Conservation (phyloP, 2,113 vertebrate genomes). For the Hylia prasina region DNA sequence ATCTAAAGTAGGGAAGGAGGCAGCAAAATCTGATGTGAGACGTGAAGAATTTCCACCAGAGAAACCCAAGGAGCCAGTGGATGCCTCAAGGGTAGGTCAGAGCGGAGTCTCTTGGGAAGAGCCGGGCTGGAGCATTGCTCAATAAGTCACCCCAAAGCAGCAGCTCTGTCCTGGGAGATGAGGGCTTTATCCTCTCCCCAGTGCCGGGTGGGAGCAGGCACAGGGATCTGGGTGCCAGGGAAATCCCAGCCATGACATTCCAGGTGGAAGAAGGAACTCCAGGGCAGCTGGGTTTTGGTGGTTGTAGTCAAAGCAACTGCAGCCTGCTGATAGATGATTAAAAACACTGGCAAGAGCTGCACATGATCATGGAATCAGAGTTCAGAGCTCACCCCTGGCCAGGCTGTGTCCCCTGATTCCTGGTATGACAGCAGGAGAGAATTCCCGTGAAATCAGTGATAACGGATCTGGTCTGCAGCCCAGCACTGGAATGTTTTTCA, state of each 20-base stretch:
- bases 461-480: background rate
- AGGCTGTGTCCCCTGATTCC: background rate
- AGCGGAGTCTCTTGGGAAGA: background rate
- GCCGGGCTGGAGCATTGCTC: background rate
- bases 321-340: rapidly evolving
- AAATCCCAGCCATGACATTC: background rate
- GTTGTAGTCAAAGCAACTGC: background rate
- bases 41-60: conserved; percentile 61
- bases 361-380: rapidly evolving
- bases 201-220: rapidly evolving
- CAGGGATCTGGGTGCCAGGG: background rate
- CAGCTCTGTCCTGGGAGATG: background rate
- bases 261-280: background rate
- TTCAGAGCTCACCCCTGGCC: background rate
- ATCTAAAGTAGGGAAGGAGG: conserved; percentile 67
- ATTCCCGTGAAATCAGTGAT: background rate
- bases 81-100: conserved; percentile 79
- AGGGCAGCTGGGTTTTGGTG: rapidly evolving
- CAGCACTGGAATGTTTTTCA: background rate
- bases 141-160: background rate
- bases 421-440: background rate
- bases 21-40: conserved; percentile 69
- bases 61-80: conserved; percentile 68
- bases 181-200: background rate
- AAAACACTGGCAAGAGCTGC: background rate